phyloP scores from a whole-genome alignment of 2,888 invertebrate genomes.

The Lordiphosa fenestrarum region DNA sequence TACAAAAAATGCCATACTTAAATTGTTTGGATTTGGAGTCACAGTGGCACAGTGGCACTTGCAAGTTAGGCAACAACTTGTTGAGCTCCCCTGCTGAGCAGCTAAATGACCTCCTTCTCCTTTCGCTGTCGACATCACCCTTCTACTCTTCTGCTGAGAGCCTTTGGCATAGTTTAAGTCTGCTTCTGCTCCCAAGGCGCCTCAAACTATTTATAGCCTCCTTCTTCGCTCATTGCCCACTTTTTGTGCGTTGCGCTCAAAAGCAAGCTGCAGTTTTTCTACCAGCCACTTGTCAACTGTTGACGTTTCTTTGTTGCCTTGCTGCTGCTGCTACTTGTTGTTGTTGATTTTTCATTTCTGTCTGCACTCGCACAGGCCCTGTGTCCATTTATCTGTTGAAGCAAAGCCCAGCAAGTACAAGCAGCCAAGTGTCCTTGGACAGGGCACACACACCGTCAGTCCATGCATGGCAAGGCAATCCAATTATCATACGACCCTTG shows the following conservation, averaged over 20 bases:
- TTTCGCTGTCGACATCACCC: conserved; percentile 3
- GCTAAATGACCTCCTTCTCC: conserved; percentile 13
- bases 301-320: conserved; percentile 52
- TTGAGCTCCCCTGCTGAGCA: conserved; percentile 5
- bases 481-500: conserved; percentile 69
- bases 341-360: conserved; percentile 51
- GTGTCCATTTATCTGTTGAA: conserved; percentile 69
- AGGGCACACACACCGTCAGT: conserved; percentile 12
- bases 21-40: neutral
- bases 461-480: conserved; percentile 68
- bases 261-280: conserved; percentile 21
- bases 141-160: conserved; percentile 26
- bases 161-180: conserved; percentile 67
- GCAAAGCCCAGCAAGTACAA: conserved; percentile 39
- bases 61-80: conserved; percentile 14
- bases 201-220: conserved; percentile 56
- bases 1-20: neutral
- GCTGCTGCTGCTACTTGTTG: conserved; percentile 32
- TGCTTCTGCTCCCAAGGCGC: conserved; percentile 52
- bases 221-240: conserved; percentile 24
- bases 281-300: conserved; percentile 65
- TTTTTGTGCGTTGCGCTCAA: conserved; percentile 18
- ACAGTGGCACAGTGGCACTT: neutral
- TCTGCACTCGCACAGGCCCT: conserved; percentile 23
- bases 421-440: conserved; percentile 47